Base-by-base conservation (phyloP, 2,888 invertebrate genomes). In the Drosophila prostipennis region DNA sequence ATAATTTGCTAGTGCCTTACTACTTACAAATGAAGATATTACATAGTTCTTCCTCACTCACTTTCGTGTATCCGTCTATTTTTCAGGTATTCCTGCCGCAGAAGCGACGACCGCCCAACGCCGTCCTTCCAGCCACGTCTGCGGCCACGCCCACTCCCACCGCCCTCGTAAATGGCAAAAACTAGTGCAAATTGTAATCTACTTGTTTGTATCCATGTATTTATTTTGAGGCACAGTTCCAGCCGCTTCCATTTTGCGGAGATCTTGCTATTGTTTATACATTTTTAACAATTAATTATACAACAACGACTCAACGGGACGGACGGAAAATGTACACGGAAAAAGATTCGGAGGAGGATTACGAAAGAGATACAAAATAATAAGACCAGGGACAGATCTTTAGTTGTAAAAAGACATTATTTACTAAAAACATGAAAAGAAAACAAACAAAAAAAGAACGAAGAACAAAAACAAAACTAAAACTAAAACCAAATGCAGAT, bases 31-130 rank as follows among this genome's bases (percentile, higher is more conserved):
- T 7, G n/a, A 14, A 37, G 2, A 37, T 6, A 1, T n/a, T 37
- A 8, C 16, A 40, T 40, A 14, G 3, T 19, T 37, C 29, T 19
- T 6, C 34, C 55, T 32, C 34, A 7, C 34, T 34, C n/a, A 39
- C 16, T 10, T 52, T 49, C 10, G 14, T 39, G 32, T 14, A 6
- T 43, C 8, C 14, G 29, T 29, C 23, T 48, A 2, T 57, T 6
- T 75, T 49, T 0, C 45, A 82, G 82, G 88, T 87, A 10, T 88
- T 82, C 45, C 46, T 79, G 55, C 82, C 82, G 6, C 40, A 57
- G 32, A 55, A 53, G 53, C 40, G 26, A 2, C 39, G 59, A 11
- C 46, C 67, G 8, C 48, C 65, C 32, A 80, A 69, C n/a, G 58
- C 43, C 1, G 13, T 69, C 4, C 54, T 52, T 26, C 19, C 39